Percentiles rank a stretch among this genome's conserved stretches.
Evolutionary conservation across 2,888 invertebrate genomes (phyloP).

Genomic region (Tipula helvola): DNA sequence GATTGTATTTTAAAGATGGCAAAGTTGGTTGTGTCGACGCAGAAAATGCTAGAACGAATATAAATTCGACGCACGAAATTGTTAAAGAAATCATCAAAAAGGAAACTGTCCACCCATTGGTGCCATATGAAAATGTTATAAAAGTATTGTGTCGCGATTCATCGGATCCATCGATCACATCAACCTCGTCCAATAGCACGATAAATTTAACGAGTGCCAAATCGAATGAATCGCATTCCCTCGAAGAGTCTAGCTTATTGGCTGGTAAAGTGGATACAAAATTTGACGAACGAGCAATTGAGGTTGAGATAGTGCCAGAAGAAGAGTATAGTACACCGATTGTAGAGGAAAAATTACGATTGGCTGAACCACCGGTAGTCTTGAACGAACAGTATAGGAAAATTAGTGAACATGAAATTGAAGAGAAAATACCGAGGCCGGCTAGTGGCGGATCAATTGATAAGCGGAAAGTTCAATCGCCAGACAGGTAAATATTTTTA

Average conservation of each 20-base stretch:
- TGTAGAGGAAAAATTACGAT: neutral
- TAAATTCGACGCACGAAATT: conserved; percentile 33
- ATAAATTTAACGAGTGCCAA: neutral
- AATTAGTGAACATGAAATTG: conserved; percentile 10
- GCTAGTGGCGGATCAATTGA: neutral
- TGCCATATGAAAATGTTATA: conserved; percentile 32
- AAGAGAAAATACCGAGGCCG: neutral
- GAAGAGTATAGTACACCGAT: conserved; percentile 8
- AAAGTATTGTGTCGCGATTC: conserved; percentile 19
- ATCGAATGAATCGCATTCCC: neutral
- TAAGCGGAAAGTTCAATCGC: neutral
- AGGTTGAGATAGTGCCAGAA: conserved; percentile 19
- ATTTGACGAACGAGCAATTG: conserved; percentile 9
- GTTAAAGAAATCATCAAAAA: conserved; percentile 33
- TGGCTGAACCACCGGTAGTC: neutral
- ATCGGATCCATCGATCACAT: neutral
- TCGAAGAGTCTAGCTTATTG: neutral
- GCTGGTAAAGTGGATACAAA: neutral
- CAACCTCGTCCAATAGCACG: neutral
- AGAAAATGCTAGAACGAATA: conserved; percentile 29
- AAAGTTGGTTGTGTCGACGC: conserved; percentile 34
- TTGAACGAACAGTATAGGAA: neutral
- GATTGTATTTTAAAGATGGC: conserved; percentile 33
- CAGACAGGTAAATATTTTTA: neutral
- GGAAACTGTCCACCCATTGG: conserved; percentile 33